A percentile compares a stretch with the other conserved stretches of the same genome.
phyloP scores from a whole-genome alignment of 2,888 invertebrate genomes.

The Rhingia rostrata region DNA sequence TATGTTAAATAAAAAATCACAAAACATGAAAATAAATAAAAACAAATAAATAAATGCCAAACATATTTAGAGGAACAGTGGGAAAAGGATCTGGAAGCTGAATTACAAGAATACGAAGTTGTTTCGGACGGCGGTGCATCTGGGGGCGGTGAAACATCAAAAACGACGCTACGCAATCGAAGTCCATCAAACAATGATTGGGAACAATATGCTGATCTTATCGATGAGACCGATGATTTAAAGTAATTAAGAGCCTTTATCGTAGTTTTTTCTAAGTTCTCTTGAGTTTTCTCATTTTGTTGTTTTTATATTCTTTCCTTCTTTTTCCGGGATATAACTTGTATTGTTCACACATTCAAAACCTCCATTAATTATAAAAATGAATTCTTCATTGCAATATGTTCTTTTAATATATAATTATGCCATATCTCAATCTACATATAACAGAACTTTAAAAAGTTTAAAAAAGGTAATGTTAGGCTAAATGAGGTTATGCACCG shows the following conservation, averaged over 20 bases:
- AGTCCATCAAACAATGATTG: conserved; percentile 82
- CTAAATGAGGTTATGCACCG: conserved; percentile 77
- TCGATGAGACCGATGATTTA: conserved; percentile 83
- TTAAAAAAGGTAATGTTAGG: conserved; percentile 81
- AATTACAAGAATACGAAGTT: conserved; percentile 97
- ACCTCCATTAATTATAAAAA: conserved; percentile 19
- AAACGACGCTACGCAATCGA: conserved; percentile 81
- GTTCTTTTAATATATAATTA: conserved; percentile 13
- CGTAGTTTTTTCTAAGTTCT: conserved; percentile 83
- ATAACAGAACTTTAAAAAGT: conserved; percentile 80
- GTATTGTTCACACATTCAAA: conserved; percentile 28
- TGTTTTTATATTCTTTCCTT: conserved; percentile 76
- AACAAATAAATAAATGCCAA: conserved; percentile 70
- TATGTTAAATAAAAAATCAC: conserved; percentile 46
- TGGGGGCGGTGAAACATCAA: conserved; percentile 78
- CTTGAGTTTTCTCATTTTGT: conserved; percentile 78
- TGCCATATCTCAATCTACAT: conserved; percentile 16
- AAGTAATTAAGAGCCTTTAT: conserved; percentile 84
- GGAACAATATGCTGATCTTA: conserved; percentile 83
- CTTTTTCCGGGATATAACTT: conserved; percentile 66
- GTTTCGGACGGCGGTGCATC: conserved; percentile 85
- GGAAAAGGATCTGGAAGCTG: conserved; percentile 97
- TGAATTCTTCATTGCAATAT: neutral
- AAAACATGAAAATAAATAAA: conserved; percentile 46
- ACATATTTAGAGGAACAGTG: conserved; percentile 90